Conservation (phyloP, 2,113 vertebrate species). For the Notothenia coriiceps region DNA sequence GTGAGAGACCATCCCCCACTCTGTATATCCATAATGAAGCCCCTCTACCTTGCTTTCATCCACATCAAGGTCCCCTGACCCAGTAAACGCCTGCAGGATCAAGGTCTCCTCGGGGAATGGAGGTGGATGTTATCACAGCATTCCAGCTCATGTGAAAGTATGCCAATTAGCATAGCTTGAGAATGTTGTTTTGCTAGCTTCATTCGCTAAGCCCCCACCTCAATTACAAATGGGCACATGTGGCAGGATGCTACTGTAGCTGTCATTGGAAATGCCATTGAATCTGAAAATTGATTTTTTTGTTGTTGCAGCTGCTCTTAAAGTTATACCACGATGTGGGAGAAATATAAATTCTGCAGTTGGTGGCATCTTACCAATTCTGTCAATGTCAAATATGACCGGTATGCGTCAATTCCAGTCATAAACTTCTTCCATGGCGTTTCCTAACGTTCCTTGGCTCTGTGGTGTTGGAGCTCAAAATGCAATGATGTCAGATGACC, state of each 20-base stretch:
- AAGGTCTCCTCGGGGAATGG: constrained; percentile 67
- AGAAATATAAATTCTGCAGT: constrained; percentile 22
- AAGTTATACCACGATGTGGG: constrained; percentile 25
- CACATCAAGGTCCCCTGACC: constrained; percentile 72
- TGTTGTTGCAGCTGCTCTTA: constrained; percentile 7
- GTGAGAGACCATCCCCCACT: constrained; percentile 48
- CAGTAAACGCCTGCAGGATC: constrained; percentile 77
- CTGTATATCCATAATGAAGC: constrained; percentile 52
- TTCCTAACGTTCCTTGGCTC: constrained; percentile 27
- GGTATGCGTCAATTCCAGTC: constrained; percentile 21
- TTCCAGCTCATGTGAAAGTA: constrained; percentile 76
- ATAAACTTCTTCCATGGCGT: constrained; percentile 6
- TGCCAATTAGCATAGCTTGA: constrained; percentile 77
- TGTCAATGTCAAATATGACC: constrained; percentile 42
- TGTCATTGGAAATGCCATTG: constrained; percentile 48
- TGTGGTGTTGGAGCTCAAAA: constrained; percentile 2
- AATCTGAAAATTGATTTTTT: constrained; percentile 52
- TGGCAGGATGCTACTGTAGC: constrained; percentile 26
- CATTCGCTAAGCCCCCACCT: constrained; percentile 49
- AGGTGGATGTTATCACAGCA: constrained; percentile 80
- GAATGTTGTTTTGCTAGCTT: constrained; percentile 72
- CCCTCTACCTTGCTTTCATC: constrained; percentile 71
- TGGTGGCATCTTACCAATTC: constrained; percentile 27
- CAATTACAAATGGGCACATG: constrained; percentile 25
- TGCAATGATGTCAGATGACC: constrained; percentile 31